These are phyloP conservation scores for Sturnus vulgaris DNA, from an alignment of 2,113 vertebrate genomes.

Conservation along the genomic window DNA sequence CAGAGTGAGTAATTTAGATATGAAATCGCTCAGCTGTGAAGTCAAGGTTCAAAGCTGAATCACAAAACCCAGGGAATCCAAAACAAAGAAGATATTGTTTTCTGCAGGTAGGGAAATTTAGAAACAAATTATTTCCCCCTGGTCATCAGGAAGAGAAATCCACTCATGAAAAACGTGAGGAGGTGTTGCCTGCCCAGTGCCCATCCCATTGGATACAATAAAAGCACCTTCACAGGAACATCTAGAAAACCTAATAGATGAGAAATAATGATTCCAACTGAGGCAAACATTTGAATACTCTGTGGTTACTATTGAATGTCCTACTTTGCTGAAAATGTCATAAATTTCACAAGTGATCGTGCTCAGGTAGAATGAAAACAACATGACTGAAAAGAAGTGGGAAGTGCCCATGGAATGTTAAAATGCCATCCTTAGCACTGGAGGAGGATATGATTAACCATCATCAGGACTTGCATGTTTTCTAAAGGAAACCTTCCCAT, in stretches of 20 bases:
- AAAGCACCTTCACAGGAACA: neutral
- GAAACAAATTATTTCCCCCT: neutral
- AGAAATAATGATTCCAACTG: neutral
- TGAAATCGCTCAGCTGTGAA: neutral
- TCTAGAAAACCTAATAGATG: neutral
- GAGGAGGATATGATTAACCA: neutral
- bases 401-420: accelerated
- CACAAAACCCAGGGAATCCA: neutral
- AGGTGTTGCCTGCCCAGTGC: neutral
- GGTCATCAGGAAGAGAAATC: neutral
- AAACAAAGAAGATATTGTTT: neutral
- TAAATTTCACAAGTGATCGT: neutral
- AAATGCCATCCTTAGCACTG: neutral
- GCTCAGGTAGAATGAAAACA: neutral
- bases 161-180: neutral
- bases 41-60: neutral
- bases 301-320: neutral
- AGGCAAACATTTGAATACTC: neutral
- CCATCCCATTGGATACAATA: neutral
- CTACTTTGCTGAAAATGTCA: neutral
- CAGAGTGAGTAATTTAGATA: neutral
- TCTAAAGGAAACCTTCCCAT: neutral
- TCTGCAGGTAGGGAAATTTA: neutral
- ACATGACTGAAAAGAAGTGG: neutral
- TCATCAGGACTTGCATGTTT: neutral